Evolutionary conservation across 2,888 invertebrate species (phyloP).

Genomic region (Allygus modestus): DNA sequence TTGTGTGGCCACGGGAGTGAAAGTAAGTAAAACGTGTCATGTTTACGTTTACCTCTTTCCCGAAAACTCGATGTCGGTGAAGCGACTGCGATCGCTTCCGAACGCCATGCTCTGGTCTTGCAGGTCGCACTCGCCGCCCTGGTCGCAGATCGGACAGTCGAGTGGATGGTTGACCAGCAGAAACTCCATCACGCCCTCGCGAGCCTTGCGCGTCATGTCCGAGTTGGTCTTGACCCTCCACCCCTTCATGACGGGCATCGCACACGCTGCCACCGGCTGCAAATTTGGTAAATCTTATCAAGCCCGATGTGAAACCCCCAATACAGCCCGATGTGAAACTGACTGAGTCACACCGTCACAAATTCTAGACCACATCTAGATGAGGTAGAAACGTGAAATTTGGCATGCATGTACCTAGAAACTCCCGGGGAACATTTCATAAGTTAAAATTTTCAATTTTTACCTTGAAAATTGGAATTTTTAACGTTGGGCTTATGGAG

Average conservation of each 20-base stretch:
- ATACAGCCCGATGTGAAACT: too few species aligned
- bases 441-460: too few species aligned
- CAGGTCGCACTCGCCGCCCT: constrained; percentile 95
- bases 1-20: too few species aligned
- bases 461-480: too few species aligned
- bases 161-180: constrained; percentile 98
- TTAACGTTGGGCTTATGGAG: too few species aligned
- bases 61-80: constrained; percentile 92
- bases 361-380: too few species aligned
- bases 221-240: constrained; percentile 99
- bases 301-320: constrained; percentile 53
- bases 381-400: too few species aligned
- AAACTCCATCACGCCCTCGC: constrained; percentile 99
- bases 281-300: too few species aligned
- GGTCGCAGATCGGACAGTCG: constrained; percentile 99
- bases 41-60: constrained; percentile 90
- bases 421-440: too few species aligned
- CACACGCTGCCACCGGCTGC: constrained; percentile 97
- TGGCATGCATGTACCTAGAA: too few species aligned
- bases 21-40: too few species aligned
- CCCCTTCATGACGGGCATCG: constrained; percentile 99
- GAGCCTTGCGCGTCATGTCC: constrained; percentile 88
- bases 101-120: constrained; percentile 99
- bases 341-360: too few species aligned
- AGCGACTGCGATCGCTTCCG: constrained; percentile 95